Evolutionary conservation across 2,888 invertebrate species (phyloP).

Genomic region (Spisula solida): DNA sequence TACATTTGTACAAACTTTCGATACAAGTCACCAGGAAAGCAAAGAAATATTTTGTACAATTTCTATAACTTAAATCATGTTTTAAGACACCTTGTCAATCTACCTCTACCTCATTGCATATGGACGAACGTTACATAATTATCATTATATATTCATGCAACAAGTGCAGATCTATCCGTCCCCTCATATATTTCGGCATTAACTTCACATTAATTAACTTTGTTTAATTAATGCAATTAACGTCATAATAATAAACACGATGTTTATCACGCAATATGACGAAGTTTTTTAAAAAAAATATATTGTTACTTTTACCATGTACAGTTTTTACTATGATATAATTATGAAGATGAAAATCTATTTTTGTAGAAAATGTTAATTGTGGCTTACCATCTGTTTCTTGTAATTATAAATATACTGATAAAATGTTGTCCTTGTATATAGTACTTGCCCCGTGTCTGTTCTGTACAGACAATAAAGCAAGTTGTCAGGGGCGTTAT

Average conservation of each 20-base stretch:
- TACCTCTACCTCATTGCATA: no score
- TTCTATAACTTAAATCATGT: no score
- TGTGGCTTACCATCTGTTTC: background rate
- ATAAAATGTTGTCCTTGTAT: background rate
- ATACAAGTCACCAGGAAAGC: no score
- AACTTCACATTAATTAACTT: background rate
- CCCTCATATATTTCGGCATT: background rate
- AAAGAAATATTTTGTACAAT: no score
- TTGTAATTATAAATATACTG: background rate
- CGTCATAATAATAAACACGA: background rate
- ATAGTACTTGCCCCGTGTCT: no score
- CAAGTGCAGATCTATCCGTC: background rate
- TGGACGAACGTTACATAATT: background rate
- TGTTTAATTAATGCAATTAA: constrained; percentile 22
- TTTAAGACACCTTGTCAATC: no score
- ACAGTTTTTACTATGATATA: background rate
- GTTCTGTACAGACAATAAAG: no score
- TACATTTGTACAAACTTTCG: no score
- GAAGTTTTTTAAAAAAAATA: background rate
- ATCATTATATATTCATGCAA: background rate
- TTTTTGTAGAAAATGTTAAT: background rate
- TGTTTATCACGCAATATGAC: background rate
- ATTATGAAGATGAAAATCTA: background rate
- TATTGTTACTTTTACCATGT: background rate
- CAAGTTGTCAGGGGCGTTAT: no score